Conservation (phyloP, 2,888 invertebrate genomes). For the Leucophenga montana region DNA sequence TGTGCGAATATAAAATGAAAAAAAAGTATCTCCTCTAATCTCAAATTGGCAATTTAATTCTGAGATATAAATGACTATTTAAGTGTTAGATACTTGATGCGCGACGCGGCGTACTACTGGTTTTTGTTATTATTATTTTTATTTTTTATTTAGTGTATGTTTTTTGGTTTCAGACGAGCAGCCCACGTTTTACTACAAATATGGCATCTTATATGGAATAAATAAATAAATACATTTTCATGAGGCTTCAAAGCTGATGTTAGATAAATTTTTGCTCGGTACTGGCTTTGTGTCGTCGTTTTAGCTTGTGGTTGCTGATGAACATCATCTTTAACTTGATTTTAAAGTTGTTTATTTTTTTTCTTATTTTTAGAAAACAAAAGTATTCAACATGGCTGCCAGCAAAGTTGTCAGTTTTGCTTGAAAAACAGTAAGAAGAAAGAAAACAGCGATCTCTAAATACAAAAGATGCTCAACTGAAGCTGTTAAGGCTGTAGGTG, state of each 20-base stretch:
- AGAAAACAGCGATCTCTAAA: conserved; percentile 34
- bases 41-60: not conserved
- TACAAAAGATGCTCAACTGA: conserved; percentile 35
- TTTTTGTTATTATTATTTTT: not conserved
- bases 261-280: not conserved
- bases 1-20: not conserved
- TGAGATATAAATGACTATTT: not conserved
- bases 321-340: conserved; percentile 16
- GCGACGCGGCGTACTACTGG: not conserved
- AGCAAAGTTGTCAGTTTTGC: conserved; percentile 48
- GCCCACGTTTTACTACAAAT: not conserved
- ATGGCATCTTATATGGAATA: not conserved
- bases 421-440: conserved; percentile 40
- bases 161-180: too few species aligned
- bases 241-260: not conserved
- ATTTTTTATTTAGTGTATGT: too few species aligned
- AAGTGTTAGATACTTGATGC: conserved; percentile 2
- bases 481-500: conserved; percentile 47
- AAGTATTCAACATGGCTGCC: conserved; percentile 69
- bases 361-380: conserved; percentile 56
- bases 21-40: not conserved
- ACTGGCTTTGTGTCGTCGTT: not conserved
- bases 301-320: not conserved
- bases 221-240: conserved; percentile 2
- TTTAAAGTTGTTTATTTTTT: not conserved